These are phyloP conservation scores for Agelaius tricolor DNA, from an alignment of 2,113 vertebrate species.

Conservation along the genomic window DNA sequence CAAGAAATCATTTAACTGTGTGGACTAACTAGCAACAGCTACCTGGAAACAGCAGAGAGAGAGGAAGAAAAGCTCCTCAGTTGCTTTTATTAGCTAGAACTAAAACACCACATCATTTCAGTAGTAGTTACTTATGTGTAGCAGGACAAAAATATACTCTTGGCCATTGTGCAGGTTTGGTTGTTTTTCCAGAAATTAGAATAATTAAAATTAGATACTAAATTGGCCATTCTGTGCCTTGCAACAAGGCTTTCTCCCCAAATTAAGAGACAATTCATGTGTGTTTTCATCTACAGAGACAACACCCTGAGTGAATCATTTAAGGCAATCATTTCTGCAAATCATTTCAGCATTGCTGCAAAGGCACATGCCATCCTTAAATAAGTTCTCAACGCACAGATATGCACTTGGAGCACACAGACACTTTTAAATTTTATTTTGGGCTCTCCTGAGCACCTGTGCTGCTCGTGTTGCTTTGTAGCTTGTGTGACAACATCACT, in stretches of 20 bases:
- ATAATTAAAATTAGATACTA: background rate
- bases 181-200: background rate
- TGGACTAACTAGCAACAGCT: background rate
- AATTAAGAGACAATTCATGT: background rate
- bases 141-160: background rate
- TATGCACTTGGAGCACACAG: background rate
- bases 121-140: background rate
- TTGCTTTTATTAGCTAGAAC: background rate
- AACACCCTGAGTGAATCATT: background rate
- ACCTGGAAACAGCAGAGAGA: background rate
- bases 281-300: background rate
- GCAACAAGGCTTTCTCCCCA: background rate
- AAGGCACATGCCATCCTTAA: background rate
- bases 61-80: no score
- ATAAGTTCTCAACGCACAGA: background rate
- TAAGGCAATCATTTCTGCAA: background rate
- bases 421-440: background rate
- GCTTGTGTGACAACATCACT: background rate
- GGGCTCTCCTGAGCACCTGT: background rate
- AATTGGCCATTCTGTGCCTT: background rate
- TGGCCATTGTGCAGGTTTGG: background rate
- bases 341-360: background rate
- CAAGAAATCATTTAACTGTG: background rate
- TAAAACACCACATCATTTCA: background rate
- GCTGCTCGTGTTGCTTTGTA: background rate